Base-by-base conservation (phyloP, 92 coral and sea anemone genomes). In the Siderastrea radians region DNA sequence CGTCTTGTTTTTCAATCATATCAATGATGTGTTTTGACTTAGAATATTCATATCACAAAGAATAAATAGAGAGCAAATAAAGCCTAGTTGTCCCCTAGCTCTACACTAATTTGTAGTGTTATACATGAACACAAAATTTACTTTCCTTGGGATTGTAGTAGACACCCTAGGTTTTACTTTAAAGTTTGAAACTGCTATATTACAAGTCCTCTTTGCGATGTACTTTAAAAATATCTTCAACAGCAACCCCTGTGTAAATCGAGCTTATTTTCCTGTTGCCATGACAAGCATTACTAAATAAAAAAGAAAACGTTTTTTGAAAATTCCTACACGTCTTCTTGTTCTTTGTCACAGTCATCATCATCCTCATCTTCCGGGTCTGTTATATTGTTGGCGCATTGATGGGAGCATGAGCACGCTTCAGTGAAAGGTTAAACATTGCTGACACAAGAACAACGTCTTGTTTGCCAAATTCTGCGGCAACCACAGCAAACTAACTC, bases 401-500 rank as follows among this genome's bases (percentile, higher is more conserved):
- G 16, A 62, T 89, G 84, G 19, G 3, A 14, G 49, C 89, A 89
- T 43, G 84, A 54, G 76, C 92, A 83, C 12, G 92, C 92, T 49
- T 89, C 84, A 13, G 84, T 89, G 79, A 89, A 89, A 55, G 84
- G 84, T 54, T 84, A 84, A 16, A 73, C 79, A 68, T 74, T 83
- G 51, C 52, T 70, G 26, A 89, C 92, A 69, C 92, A 89, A 26
- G 89, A 89, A 57, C 88, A 88, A 6, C 92, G 88, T 26, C 79
- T 15, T 50, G 88, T 83, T 89, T 83, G 57, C 77, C 92, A 89
- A 15, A 49, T 44, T 55, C 90, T 81, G 63, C 70, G 77, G 72
- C 90, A 90, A 43, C 86, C 80, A 84, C 93, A 90, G 71, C 87
- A 77, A 48, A 84, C 82, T 15, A 90, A 51, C 61, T 84, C 86